Base-by-base conservation (phyloP, 2,113 vertebrate genomes). In the Melanerpes formicivorus region DNA sequence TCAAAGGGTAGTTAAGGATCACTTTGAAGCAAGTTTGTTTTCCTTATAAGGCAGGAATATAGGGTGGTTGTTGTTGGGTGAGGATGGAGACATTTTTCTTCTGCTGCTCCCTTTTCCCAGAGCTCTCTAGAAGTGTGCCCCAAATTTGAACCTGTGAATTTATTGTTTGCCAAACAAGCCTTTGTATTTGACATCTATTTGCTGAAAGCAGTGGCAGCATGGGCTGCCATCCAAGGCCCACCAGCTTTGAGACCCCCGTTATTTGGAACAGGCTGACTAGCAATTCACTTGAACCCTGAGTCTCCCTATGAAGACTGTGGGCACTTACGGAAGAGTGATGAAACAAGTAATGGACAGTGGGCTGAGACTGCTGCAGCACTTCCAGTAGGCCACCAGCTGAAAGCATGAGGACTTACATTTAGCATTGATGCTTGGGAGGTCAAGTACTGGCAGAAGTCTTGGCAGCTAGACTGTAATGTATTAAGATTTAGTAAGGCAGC, bases 21-120 rank as follows among this genome's bases (percentile, higher is more conserved):
- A 1, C 90, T 93, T 84, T 92, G 89, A 85, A 90, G 76, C 32
- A 29, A 30, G 29, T 75, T 84, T 58, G 11, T 72, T 91, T 90
- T 80, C 87, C 79, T 83, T 90, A 75, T 66, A 90, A 85, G 84
- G 87, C 63, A 78, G 75, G 84, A 90, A 88, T 93, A 65, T 7
- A 23, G 25, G 8, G 21, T 30, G 19, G 50, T 26, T 40, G 58
- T 84, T 90, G 71, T 55, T 19, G 77, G 72, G 37, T 80, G 62
- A 69, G 84, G 80, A 62, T 22, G 69, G 54, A 91, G 23, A 55
- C 69, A 30, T 48, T 64, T 87, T 90, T 71, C n/a, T 82, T 56
- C 22, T 85, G 76, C 42, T 71, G 52, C 72, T 94, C 16, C 69
- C 65, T 82, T 74, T 85, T 23, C 34, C 29, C 55, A 62, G 0